Percentiles rank a stretch among this genome's conserved stretches.
Evolutionary conservation across 37 sponge, comb jelly and placozoan species (phyloP).

Genomic region (Ianthella basta): DNA sequence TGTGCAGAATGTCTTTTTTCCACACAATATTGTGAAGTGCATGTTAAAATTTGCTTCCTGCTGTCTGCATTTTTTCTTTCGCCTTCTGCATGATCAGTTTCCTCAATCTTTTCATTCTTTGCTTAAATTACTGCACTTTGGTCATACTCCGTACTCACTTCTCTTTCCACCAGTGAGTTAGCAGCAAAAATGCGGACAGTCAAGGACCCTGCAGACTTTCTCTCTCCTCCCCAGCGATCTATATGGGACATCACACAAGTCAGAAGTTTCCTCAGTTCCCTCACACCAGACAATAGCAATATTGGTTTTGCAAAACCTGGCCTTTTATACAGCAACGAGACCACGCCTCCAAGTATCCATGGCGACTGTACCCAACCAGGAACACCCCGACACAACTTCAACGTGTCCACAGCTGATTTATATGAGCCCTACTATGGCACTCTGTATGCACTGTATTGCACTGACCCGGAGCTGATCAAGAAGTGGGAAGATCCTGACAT

Average conservation of each 20-base stretch:
- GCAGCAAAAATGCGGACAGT: constrained; percentile 53
- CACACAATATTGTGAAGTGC: too few species aligned
- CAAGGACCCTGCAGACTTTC: constrained; percentile 65
- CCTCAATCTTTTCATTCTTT: too few species aligned
- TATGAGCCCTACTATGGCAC: constrained; percentile 54
- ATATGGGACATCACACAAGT: constrained; percentile 43
- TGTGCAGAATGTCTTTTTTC: too few species aligned
- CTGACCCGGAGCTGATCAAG: neutral
- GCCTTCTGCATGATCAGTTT: too few species aligned
- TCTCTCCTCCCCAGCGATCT: constrained; percentile 51
- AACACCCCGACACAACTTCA: constrained; percentile 3
- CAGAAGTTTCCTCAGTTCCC: neutral
- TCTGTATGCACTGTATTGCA: constrained; percentile 3
- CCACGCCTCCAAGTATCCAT: neutral
- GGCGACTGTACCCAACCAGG: neutral
- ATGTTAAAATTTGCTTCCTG: too few species aligned
- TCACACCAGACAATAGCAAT: constrained; percentile 55
- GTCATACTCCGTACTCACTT: too few species aligned
- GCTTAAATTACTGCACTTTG: too few species aligned
- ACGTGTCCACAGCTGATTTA: constrained; percentile 26
- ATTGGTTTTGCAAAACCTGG: constrained; percentile 54
- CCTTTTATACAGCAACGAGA: neutral
- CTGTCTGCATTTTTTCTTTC: too few species aligned
- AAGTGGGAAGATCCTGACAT: neutral
- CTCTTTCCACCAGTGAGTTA: constrained; percentile 28